Conservation (phyloP, 1,140 invertebrate genomes). For the Heliconius hewitsoni region DNA sequence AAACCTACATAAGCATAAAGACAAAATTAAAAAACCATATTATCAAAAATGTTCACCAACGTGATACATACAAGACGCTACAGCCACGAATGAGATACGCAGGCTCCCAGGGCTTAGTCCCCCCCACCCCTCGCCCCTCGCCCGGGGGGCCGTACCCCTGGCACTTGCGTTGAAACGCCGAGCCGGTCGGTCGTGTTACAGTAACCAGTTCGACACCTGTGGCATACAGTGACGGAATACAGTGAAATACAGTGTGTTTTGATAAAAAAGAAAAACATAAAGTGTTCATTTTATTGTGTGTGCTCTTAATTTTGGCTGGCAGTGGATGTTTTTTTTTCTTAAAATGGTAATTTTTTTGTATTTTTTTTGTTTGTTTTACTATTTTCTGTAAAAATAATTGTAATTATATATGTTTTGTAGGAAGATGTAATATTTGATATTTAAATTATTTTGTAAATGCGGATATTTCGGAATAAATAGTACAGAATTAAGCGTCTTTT, state of each 20-base stretch:
- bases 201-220: slow-evolving; percentile 48
- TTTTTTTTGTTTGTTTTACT: background rate
- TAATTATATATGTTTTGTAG: background rate
- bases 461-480: background rate
- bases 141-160: slow-evolving; percentile 39
- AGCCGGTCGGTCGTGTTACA: background rate
- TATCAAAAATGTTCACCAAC: slow-evolving; percentile 23
- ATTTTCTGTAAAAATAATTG: background rate
- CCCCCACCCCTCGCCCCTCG: slow-evolving; percentile 35
- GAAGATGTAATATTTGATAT: background rate
- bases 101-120: slow-evolving; percentile 55
- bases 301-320: background rate
- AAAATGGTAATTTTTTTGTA: background rate
- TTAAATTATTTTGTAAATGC: background rate
- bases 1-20: too few relatives aligned
- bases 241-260: slow-evolving; percentile 28
- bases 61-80: slow-evolving; percentile 44
- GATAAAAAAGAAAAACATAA: background rate
- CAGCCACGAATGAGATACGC: slow-evolving; percentile 46
- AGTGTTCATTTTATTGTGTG: background rate
- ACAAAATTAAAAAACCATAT: too few relatives aligned
- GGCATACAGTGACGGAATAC: slow-evolving; percentile 30
- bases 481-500: too few relatives aligned
- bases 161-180: slow-evolving; percentile 48
- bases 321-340: background rate